Percentiles rank a stretch among this genome's conserved stretches.
Conservation (phyloP, 2,797 vertebrate species). For the Manis crassicaudata region DNA sequence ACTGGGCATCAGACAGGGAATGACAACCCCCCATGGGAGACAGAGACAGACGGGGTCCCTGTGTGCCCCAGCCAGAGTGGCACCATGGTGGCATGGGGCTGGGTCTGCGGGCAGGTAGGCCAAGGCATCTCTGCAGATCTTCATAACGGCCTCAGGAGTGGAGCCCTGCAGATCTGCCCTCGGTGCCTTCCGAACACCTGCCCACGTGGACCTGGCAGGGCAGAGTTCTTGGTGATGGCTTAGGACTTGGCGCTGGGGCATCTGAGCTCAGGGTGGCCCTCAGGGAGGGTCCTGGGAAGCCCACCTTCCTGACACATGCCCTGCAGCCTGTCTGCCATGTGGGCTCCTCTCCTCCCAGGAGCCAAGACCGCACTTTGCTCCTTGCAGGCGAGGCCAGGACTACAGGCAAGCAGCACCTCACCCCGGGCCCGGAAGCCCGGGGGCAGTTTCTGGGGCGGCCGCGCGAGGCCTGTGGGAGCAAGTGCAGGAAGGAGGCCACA, state of each 20-base stretch:
- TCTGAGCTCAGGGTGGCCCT: neutral
- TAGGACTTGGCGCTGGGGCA: neutral
- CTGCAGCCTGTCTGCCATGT: accelerated
- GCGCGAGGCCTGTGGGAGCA: neutral
- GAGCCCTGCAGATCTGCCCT: accelerated
- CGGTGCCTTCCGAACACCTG: neutral
- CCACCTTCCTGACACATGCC: neutral
- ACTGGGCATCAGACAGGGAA: accelerated
- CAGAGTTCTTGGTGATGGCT: neutral
- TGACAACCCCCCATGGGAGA: neutral
- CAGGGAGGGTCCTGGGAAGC: neutral
- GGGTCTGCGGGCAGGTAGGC: too few species aligned
- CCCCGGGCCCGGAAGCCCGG: accelerated
- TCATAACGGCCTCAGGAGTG: accelerated
- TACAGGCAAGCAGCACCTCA: too few species aligned
- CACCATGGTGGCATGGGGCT: too few species aligned
- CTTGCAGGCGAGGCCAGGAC: neutral
- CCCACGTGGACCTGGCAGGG: neutral
- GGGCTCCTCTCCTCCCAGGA: neutral
- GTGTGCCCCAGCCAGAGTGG: neutral
- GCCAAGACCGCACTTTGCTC: neutral
- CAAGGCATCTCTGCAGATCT: neutral
- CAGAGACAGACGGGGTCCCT: accelerated
- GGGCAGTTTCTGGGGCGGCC: neutral
- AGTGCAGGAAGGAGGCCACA: accelerated